These are phyloP conservation scores for Oncorhynchus tshawytscha DNA, from an alignment of 2,113 vertebrate species.

Conservation along the genomic window DNA sequence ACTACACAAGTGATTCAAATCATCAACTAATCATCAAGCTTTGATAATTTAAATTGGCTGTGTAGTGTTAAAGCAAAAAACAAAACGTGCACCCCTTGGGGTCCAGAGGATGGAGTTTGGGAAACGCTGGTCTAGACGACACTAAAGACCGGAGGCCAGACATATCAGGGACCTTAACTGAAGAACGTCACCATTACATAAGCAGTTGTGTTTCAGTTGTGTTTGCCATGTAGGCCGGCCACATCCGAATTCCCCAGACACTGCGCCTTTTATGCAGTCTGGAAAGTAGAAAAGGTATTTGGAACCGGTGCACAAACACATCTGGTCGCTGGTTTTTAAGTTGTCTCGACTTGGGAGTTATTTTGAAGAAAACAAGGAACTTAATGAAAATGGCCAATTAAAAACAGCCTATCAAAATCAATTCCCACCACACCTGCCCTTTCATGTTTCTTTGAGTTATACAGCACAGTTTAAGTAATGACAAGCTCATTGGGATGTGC, in stretches of 20 bases:
- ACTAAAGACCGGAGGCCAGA: neutral
- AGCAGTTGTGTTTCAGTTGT: neutral
- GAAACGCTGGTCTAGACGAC: too few species aligned
- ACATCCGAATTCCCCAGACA: neutral
- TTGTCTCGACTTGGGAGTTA: conserved; percentile 54
- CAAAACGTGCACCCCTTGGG: too few species aligned
- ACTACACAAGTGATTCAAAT: too few species aligned
- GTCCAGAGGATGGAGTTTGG: too few species aligned
- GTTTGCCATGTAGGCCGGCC: neutral
- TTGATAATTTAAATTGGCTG: too few species aligned
- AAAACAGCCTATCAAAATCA: conserved; percentile 37
- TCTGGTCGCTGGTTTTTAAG: conserved; percentile 58
- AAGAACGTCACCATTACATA: neutral
- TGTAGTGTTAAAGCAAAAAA: too few species aligned
- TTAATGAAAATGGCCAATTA: conserved; percentile 53
- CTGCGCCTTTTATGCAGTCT: neutral
- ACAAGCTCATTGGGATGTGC: conserved; percentile 27
- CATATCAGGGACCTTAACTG: neutral
- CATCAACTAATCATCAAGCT: too few species aligned
- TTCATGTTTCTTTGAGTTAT: conserved; percentile 33
- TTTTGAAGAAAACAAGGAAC: conserved; percentile 50
- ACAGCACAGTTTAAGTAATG: conserved; percentile 33
- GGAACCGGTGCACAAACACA: conserved; percentile 42
- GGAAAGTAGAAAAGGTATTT: conserved; percentile 43
- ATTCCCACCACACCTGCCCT: conserved; percentile 48